Percentiles rank a stretch among this genome's conserved stretches.
Conservation (phyloP, 2,797 vertebrate genomes). For the Dallia pectoralis region DNA sequence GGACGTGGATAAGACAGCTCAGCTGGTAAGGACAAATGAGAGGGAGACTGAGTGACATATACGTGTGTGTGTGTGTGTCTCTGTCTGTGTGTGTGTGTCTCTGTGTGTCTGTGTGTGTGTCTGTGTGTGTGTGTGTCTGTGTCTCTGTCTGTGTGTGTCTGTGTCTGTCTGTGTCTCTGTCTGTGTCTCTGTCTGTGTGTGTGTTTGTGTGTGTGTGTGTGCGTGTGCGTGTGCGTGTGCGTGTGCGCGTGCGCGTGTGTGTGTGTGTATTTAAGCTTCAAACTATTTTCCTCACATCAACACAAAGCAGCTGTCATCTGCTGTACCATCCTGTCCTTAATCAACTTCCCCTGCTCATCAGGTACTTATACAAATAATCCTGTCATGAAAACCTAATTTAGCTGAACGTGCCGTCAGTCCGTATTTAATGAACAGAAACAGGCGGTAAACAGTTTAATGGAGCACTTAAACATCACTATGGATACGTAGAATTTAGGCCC, state of each 20-base stretch:
- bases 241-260: too few relatives aligned
- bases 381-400: background rate
- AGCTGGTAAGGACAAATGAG: constrained; percentile 82
- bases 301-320: too few relatives aligned
- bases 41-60: background rate
- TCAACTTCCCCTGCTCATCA: too few relatives aligned
- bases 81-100: constrained; percentile 3
- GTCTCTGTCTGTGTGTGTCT: too few relatives aligned
- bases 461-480: background rate
- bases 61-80: background rate
- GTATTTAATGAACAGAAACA: background rate
- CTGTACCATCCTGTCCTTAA: too few relatives aligned
- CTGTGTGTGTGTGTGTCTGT: background rate
- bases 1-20: constrained; percentile 89
- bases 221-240: too few relatives aligned
- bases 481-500: background rate
- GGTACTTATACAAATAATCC: too few relatives aligned
- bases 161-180: too few relatives aligned
- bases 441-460: background rate
- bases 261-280: too few relatives aligned
- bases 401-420: background rate
- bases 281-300: too few relatives aligned
- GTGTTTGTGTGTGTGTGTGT: too few relatives aligned
- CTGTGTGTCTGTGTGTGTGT: background rate
- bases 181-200: too few relatives aligned